Base-by-base conservation (phyloP, 2,113 vertebrate genomes). In the Bothrops jararaca region DNA sequence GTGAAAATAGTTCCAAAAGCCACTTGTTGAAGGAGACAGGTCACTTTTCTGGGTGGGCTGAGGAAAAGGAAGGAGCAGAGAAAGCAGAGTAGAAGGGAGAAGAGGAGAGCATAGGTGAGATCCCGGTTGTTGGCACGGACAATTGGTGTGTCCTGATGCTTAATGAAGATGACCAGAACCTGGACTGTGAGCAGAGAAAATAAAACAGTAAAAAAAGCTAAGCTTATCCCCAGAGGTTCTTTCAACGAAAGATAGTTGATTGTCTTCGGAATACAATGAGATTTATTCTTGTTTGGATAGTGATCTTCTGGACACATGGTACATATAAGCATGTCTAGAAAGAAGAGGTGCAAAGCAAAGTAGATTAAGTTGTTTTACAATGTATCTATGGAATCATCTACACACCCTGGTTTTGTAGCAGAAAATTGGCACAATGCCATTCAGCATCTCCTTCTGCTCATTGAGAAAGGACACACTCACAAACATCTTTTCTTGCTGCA, bases 101-200 rank as follows among this genome's bases (percentile, higher is more conserved):
- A 39, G 69, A 74, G 18, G 29, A 95, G 92, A 88, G 92, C 57
- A 39, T 91, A 92, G 80, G 93, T 93, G 15, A 95, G 87, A 26
- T 69, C 60, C 26, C 74, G 88, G 64, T 94, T 95, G 58, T 95
- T 95, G 34, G 94, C 94, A 74, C 85, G 94, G 34, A 95, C 92
- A 6, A 95, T 60, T 12, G 93, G 92, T 0, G 91, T 95, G 11
- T 91, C 39, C 64, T 90, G 94, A 86, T 94, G 45, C 48, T 69
- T 74, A 54, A 93, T 23, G 87, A 95, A 93, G 29, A 95, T 85
- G 57, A 20, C 91, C 4, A 89, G 50, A 53, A 95, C 89, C 9
- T 80, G 26, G 23, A 45, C 53, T 64, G 94, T 92, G 39, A 93
- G 80, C 3, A 94, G 53, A 56, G 89, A 91, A 42, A 89, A 92